Percentiles rank a stretch among this genome's conserved stretches.
Conservation (phyloP, 2,888 invertebrate species). For the Gastracanthus pulcherrimus region DNA sequence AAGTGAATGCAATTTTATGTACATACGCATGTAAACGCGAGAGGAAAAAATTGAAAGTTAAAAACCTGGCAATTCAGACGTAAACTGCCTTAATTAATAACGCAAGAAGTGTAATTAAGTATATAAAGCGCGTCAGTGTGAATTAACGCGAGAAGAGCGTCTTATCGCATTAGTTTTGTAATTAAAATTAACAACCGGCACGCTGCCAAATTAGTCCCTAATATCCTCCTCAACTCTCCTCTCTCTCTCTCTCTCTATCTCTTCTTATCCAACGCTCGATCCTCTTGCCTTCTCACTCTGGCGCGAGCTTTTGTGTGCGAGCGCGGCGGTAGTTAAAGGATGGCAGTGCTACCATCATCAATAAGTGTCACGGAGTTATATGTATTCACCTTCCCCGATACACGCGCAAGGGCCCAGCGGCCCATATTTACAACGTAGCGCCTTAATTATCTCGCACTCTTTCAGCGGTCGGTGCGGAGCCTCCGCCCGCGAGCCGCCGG, state of each 20-base stretch:
- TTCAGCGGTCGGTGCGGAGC: conserved; percentile 50
- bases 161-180: conserved; percentile 73
- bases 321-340: conserved; percentile 71
- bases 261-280: not conserved
- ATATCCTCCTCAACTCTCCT: conserved; percentile 64
- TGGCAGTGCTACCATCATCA: conserved; percentile 74
- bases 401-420: conserved; percentile 59
- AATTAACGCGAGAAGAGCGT: conserved; percentile 51
- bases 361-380: conserved; percentile 74
- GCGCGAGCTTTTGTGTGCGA: conserved; percentile 47
- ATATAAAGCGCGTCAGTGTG: conserved; percentile 8
- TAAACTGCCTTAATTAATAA: conserved; percentile 44
- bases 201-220: conserved; percentile 76
- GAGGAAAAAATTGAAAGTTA: not conserved
- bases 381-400: conserved; percentile 60
- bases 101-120: conserved; percentile 39
- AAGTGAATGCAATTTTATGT: too few species aligned
- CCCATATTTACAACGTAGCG: conserved; percentile 70
- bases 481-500: conserved; percentile 35
- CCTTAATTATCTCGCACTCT: conserved; percentile 74
- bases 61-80: not conserved
- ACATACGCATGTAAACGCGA: not conserved
- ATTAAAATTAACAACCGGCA: conserved; percentile 75
- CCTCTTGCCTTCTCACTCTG: not conserved
- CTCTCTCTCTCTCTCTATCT: conserved; percentile 52